Evolutionary conservation across 2,113 vertebrate species (phyloP).

Genomic region (Tursiops truncatus): DNA sequence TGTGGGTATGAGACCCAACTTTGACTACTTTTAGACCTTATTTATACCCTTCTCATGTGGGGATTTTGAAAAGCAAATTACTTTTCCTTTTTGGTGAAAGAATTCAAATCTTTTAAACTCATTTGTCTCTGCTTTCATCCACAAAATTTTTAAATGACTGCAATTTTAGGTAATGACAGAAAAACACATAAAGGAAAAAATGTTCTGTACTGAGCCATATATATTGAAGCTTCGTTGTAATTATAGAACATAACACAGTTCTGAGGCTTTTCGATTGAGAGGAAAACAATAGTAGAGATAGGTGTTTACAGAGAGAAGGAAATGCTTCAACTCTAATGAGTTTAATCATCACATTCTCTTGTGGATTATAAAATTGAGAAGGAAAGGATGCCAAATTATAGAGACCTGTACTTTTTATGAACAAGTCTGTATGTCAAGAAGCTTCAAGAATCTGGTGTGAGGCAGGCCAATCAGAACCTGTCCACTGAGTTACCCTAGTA

Average conservation of each 20-base stretch:
- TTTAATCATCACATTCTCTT: not conserved
- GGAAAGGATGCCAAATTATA: not conserved
- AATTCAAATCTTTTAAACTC: slow-evolving; percentile 26
- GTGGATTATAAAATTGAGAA: not conserved
- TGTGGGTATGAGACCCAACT: not conserved
- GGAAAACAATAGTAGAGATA: not conserved
- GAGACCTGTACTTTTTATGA: not conserved
- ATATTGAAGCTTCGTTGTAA: not conserved
- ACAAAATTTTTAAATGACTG: slow-evolving; percentile 18
- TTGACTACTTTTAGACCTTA: not conserved
- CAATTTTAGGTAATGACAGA: not conserved
- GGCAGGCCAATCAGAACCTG: not conserved
- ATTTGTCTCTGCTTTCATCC: not conserved
- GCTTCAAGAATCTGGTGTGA: not conserved
- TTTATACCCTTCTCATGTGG: not conserved
- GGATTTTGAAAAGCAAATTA: not conserved
- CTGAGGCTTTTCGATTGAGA: not conserved
- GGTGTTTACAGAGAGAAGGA: not conserved
- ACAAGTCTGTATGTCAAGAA: not conserved
- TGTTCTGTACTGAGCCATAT: not conserved
- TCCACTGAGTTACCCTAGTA: not conserved
- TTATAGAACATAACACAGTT: not conserved
- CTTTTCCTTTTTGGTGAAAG: slow-evolving; percentile 22
- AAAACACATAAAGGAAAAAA: not conserved
- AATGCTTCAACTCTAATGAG: not conserved